Percentiles rank a stretch among this genome's conserved stretches.
Conservation (phyloP, 1,140 invertebrate genomes). For the Cyclargus thomasi region DNA sequence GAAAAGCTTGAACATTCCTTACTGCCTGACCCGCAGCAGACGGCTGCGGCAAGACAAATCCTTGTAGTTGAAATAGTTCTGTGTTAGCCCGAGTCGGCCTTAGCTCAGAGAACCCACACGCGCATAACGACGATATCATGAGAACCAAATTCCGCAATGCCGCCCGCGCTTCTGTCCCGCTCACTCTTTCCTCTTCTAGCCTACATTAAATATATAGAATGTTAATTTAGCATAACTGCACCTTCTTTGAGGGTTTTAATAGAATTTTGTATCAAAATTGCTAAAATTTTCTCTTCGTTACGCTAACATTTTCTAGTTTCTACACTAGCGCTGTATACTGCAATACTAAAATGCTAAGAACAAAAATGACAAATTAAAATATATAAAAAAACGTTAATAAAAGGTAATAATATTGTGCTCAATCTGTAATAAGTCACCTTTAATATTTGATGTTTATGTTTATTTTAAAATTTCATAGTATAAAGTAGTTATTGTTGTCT, state of each 20-base stretch:
- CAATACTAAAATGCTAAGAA: no score
- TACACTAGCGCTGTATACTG: no score
- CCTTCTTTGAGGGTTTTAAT: neutral
- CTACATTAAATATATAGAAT: neutral
- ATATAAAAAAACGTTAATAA: no score
- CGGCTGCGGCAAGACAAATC: conserved; percentile 93
- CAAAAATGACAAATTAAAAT: no score
- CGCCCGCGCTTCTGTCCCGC: conserved; percentile 87
- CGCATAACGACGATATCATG: conserved; percentile 94
- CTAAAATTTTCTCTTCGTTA: no score
- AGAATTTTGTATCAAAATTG: no score
- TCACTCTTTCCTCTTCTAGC: conserved; percentile 79
- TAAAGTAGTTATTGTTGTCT: no score
- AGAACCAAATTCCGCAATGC: conserved; percentile 94
- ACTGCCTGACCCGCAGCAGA: conserved; percentile 91
- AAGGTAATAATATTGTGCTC: no score
- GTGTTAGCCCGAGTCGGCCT: conserved; percentile 89
- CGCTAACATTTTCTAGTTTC: no score
- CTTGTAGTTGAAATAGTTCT: conserved; percentile 94
- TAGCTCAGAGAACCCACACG: conserved; percentile 93
- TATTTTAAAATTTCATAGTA: no score
- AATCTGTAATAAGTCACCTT: no score
- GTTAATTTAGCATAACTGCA: neutral
- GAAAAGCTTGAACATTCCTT: conserved; percentile 95
- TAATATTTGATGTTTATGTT: no score